phyloP scores from a whole-genome alignment of 2,113 vertebrate genomes.

The Lethenteron camtschaticum region DNA sequence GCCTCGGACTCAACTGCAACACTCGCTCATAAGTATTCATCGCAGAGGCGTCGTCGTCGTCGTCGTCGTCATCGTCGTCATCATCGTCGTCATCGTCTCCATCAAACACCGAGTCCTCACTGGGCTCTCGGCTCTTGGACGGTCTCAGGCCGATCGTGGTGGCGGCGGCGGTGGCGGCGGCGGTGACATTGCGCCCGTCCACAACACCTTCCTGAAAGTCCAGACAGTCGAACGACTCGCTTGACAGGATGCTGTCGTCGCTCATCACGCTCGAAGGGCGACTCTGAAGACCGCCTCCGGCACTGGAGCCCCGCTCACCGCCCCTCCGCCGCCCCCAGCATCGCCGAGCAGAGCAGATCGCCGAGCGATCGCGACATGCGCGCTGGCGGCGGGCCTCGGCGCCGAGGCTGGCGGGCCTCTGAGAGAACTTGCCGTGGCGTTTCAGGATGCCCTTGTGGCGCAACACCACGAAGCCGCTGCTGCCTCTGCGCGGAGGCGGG shows the following conservation, averaged over 20 bases:
- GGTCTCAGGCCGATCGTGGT: too few species aligned
- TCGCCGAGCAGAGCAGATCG: constrained; percentile 29
- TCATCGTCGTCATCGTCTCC: too few species aligned
- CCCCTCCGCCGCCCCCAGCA: neutral
- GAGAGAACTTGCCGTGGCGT: constrained; percentile 66
- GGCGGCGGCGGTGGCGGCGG: too few species aligned
- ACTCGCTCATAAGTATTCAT: too few species aligned
- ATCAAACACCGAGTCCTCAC: too few species aligned
- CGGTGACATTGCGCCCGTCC: constrained; percentile 15
- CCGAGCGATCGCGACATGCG: constrained; percentile 28
- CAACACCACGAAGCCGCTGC: constrained; percentile 21
- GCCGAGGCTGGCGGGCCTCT: constrained; percentile 18
- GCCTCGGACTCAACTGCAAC: too few species aligned
- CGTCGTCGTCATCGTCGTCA: too few species aligned
- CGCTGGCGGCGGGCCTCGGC: constrained; percentile 20
- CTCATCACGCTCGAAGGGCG: constrained; percentile 60
- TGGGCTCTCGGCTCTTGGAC: too few species aligned
- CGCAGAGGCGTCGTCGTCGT: too few species aligned
- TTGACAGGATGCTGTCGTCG: constrained; percentile 55
- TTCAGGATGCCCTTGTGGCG: constrained; percentile 79
- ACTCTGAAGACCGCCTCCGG: constrained; percentile 59
- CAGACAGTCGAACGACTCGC: constrained; percentile 40
- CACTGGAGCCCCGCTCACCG: constrained; percentile 7
- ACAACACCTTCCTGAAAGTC: constrained; percentile 45
- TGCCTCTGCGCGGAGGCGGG: constrained; percentile 14